phyloP scores from a whole-genome alignment of 2,888 invertebrate species.

The Tineola bisselliella region DNA sequence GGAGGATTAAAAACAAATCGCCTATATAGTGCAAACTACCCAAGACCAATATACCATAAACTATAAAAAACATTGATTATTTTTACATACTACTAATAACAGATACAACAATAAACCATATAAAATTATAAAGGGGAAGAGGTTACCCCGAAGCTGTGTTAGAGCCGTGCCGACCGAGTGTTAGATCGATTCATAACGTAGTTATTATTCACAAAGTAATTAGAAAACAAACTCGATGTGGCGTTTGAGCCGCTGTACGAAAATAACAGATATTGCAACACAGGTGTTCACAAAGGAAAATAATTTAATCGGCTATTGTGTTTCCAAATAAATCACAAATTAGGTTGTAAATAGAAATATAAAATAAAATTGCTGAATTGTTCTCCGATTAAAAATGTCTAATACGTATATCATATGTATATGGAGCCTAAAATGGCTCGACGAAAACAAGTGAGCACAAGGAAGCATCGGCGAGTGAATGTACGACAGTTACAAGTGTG shows the following conservation, averaged over 20 bases:
- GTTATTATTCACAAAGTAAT: slow-evolving; percentile 59
- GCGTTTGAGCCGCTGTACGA: not conserved
- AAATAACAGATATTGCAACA: slow-evolving; percentile 1
- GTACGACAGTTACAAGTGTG: no score
- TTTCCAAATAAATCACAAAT: no score
- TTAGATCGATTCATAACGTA: slow-evolving; percentile 61
- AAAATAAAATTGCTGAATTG: no score
- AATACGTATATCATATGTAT: no score
- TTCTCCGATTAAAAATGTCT: no score
- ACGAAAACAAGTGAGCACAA: no score
- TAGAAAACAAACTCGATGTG: slow-evolving; percentile 35
- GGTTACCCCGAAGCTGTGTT: slow-evolving; percentile 24
- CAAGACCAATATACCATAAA: not conserved
- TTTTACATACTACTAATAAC: not conserved
- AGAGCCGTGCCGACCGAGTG: slow-evolving; percentile 25
- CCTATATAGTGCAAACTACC: no score
- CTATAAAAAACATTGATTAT: not conserved
- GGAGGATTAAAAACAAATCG: no score
- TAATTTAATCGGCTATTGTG: no score
- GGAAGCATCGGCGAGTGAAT: no score
- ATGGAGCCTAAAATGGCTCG: no score
- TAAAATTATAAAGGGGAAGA: slow-evolving; percentile 23
- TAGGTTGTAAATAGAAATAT: no score
- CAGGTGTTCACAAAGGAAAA: not conserved
- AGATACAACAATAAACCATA: slow-evolving; percentile 16